phyloP scores from a whole-genome alignment of 1,140 invertebrate species.

The Periplaneta americana region DNA sequence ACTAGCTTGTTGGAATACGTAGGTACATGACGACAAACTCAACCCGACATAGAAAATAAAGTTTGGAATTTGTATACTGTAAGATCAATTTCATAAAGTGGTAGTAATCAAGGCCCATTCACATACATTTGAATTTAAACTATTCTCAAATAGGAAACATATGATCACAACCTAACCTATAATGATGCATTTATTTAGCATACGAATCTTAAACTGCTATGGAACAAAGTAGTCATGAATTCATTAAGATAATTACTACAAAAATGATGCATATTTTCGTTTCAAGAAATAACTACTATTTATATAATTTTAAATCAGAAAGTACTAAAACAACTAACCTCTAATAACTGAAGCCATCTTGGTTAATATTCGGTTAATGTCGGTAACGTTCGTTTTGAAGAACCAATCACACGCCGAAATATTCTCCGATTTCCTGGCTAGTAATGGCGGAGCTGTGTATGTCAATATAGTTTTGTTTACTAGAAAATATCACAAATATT shows the following conservation, averaged over 20 bases:
- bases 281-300: background rate
- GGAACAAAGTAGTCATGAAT: no score
- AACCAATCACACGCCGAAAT: background rate
- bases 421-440: conserved; percentile 3
- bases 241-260: no score
- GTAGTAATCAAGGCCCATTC: no score
- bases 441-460: conserved; percentile 33
- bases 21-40: no score
- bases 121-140: no score
- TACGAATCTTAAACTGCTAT: no score
- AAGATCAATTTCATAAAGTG: no score
- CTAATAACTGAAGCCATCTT: background rate
- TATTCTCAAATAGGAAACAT: no score
- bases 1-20: no score
- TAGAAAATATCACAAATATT: conserved; percentile 32
- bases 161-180: background rate
- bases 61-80: no score
- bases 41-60: no score
- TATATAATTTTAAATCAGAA: background rate
- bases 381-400: background rate
- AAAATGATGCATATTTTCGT: background rate
- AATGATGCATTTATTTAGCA: background rate
- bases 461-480: conserved; percentile 48
- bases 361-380: background rate
- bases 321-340: background rate